Evolutionary conservation across 2,797 vertebrate species (phyloP), one percentile per base, ranked within the genome.

Genomic region (Melanotaenia pygmaea): DNA sequence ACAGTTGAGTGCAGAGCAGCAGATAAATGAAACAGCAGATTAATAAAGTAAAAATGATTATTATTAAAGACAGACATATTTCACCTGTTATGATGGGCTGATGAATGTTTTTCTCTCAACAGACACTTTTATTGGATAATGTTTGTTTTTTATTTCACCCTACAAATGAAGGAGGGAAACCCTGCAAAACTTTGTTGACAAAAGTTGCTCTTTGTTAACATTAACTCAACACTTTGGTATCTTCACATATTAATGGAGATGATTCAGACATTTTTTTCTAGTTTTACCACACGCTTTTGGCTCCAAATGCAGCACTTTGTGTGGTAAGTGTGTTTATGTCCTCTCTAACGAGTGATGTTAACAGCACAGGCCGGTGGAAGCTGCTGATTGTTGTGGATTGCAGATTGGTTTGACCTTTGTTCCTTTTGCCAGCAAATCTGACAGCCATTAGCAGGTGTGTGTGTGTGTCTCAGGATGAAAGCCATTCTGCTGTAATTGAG

Each of bases 401-500:
- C 88, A 91, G 89, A 93, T 92, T 90, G 89, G 92, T 91, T 88
- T 88, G 89, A 94, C 90, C 90, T 90, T 86, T 87, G 90, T 82
- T 88, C 85, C 69, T 60, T 84, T 87, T 81, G 80, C 90, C 73
- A 86, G 86, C 85, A 82, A 85, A 86, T 89, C 85, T 93, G 92
- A 94, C 88, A 77, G 62, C 93, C 85, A 84, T 88, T 88, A 91
- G 86, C 93, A 92, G 90, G 91, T 93, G 92, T 28, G 28, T 28
- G 28, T 82, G 81, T 75, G 64, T 60, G 79, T 83, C 59, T 74
- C 68, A 60, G 81, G 82, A 76, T 40, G 74, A 91, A 91, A 94
- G 88, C 89, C 86, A 84, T 93, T 91, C 89, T 86, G 78, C 80
- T 94, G 93, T 93, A 93, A 94, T 93, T 93, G 86, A 93, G 84